Base-by-base conservation (phyloP, 2,888 invertebrate genomes). In the Leptinotarsa haldemani region DNA sequence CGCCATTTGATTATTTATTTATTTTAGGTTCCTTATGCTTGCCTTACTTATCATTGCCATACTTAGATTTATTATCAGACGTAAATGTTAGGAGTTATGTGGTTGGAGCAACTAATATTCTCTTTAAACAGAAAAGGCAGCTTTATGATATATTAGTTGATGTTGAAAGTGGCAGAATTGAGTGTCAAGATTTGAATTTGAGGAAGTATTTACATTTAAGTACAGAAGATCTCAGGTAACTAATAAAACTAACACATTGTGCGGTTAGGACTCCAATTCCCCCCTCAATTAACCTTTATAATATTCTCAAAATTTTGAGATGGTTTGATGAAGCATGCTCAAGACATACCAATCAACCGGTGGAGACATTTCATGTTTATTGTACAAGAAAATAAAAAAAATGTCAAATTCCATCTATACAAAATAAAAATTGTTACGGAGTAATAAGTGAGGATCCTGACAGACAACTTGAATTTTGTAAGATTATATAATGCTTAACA, bases 101-200 rank as follows among this genome's bases (percentile, higher is more conserved):
- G 63, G 95, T 98, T 74, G 99, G 99, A 53, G 98, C 98, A n/a
- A 98, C 98, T 18, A 99, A 99, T 89, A 94, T 97, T n/a, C 89
- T 99, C 52, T 99, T 99, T 86, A 96, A 97, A 86, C 98, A 98
- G 86, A 97, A 97, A 84, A 92, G 94, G 76, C 95, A 97, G 83
- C 88, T 98, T 67, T 94, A 96, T 77, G 99, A 99, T 88, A 96
- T 97, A 20, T 88, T 98, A 70, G 93, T 99, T 2, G 97, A 97
- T 89, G 91, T 96, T 70, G 96, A 95, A 85, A 94, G 93, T 80
- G 71, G 76, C 58, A 80, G 80, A 71, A 93, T 99, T 84, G 97
- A 98, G 84, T 88, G 91, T 2, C 90, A 92, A 52, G 96, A 97
- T 86, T 88, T 93, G 71, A 93, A 95, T 77, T 88, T 98, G 74